Conservation (phyloP, 2,113 vertebrate genomes). For the Malurus elegans region DNA sequence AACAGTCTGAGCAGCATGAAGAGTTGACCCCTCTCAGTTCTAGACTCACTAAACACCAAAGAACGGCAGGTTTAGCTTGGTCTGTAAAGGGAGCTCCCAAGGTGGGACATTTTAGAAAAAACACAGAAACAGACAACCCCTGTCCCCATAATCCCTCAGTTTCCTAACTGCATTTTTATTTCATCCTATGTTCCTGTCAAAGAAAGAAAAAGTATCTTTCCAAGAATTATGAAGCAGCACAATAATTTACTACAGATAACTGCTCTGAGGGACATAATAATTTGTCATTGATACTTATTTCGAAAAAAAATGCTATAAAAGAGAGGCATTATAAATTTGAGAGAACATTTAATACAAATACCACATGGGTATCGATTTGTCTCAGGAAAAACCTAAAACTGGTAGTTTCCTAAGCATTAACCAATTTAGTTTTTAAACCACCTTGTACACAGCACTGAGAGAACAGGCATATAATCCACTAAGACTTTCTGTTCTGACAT, state of each 20-base stretch:
- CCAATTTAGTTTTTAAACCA: neutral
- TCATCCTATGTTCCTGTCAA: neutral
- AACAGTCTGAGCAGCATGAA: neutral
- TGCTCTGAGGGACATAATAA: neutral
- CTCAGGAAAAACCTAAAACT: neutral
- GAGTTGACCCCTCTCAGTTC: fast-evolving
- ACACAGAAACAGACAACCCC: fast-evolving
- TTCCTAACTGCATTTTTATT: neutral
- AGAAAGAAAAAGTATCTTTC: neutral
- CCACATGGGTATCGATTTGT: neutral
- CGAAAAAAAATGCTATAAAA: neutral
- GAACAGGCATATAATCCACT: neutral
- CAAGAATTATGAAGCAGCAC: neutral
- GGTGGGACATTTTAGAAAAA: neutral
- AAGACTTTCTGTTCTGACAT: neutral
- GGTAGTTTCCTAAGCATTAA: neutral
- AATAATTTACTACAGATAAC: neutral
- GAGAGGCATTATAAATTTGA: neutral
- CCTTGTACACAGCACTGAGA: neutral
- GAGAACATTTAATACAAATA: neutral
- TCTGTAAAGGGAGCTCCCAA: neutral
- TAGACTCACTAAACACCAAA: neutral
- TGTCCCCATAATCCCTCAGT: neutral
- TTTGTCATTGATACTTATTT: neutral
- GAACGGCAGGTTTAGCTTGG: neutral